Evolutionary conservation across 2,113 vertebrate species (phyloP).

Genomic region (Triplophysa dalaica): DNA sequence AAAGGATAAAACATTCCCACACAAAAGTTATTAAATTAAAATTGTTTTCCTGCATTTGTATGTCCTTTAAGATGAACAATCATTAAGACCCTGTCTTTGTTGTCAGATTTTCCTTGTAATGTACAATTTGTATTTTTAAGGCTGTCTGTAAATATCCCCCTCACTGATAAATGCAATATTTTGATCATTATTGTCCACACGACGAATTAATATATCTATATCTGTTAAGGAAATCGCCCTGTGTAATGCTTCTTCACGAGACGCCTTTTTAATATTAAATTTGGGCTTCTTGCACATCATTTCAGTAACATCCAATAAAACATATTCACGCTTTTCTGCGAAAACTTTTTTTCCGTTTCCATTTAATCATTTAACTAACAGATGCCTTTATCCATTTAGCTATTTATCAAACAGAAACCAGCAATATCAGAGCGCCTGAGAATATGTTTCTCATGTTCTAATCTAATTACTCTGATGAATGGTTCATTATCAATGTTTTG

Average conservation of each 20-base stretch:
- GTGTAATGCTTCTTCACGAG: too few species aligned
- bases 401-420: background rate
- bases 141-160: too few species aligned
- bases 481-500: background rate
- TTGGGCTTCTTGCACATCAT: too few species aligned
- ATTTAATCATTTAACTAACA: too few species aligned
- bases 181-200: too few species aligned
- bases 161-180: too few species aligned
- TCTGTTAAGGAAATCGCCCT: background rate
- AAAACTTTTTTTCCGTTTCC: background rate
- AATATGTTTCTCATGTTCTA: background rate
- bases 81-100: background rate
- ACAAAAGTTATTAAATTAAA: too few species aligned
- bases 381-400: background rate
- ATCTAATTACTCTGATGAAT: background rate
- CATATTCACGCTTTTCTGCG: background rate
- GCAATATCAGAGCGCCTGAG: background rate
- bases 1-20: background rate
- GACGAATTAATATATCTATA: background rate
- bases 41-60: background rate
- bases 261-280: too few species aligned
- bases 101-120: background rate
- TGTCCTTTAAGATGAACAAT: background rate
- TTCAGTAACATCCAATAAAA: background rate
- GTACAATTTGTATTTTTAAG: background rate